Percentiles rank a stretch among this genome's conserved stretches.
Conservation (phyloP, 2,113 vertebrate species). For the Trogon melanurus region DNA sequence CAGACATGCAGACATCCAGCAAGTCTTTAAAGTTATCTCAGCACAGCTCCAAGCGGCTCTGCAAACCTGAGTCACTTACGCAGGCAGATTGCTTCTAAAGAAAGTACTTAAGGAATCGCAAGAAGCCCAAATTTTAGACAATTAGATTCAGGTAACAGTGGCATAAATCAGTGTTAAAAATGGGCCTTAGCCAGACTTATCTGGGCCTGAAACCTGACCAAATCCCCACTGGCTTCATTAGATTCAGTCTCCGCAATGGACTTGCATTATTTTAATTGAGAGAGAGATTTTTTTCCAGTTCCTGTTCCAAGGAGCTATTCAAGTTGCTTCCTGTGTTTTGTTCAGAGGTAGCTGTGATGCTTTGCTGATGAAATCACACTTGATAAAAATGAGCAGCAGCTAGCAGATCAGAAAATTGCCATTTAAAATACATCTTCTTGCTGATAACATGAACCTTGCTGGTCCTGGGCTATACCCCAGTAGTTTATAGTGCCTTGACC, state of each 20-base stretch:
- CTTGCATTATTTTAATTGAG: background rate
- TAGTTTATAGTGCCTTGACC: background rate
- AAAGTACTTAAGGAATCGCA: background rate
- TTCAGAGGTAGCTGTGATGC: background rate
- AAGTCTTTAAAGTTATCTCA: background rate
- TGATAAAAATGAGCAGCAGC: background rate
- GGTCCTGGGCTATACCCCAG: background rate
- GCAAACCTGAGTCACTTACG: background rate
- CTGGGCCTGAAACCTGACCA: background rate
- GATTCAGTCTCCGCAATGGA: background rate
- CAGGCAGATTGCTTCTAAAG: background rate
- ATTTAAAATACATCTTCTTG: background rate
- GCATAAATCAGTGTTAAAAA: background rate
- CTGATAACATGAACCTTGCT: background rate
- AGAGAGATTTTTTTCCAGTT: background rate
- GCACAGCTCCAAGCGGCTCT: background rate
- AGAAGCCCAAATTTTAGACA: background rate
- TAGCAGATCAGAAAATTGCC: background rate
- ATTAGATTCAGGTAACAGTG: background rate
- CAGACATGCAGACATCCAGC: background rate
- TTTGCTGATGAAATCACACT: conserved; percentile 8
- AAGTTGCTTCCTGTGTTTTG: background rate
- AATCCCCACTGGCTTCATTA: background rate
- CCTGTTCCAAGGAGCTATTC: background rate
- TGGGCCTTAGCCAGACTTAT: background rate